Base-by-base conservation (phyloP, 1,140 invertebrate species). In the Nautilus pompilius region DNA sequence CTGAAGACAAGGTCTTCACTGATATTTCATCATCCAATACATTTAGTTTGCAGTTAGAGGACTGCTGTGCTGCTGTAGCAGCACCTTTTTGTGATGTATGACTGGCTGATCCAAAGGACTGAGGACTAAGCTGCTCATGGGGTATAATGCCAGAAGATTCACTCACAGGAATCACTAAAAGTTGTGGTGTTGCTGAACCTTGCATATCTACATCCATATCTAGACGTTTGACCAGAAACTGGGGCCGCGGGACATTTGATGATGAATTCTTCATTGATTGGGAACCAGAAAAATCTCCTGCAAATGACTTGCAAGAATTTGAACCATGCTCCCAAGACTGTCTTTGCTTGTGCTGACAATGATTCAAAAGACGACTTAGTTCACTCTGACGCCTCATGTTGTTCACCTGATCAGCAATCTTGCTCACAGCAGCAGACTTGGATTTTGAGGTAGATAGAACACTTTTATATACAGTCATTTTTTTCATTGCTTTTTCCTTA, bases 371-470 rank as follows among this genome's bases (percentile, higher is more conserved):
- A 28, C 49, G 26, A 5, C 24, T 15, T 15, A 24, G 26, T 26
- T 53, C 49, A 5, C 24, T 5, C 17, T 22, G 5, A 53, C 29
- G 49, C 24, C 49, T 53, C 49, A 53, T 53, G n/a, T 20, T 20
- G 22, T 28, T 28, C 17, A 28, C 5, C 8, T 49, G 48, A 13
- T 17, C n/a, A 28, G 26, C 49, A 53, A 15, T 24, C 26, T 24
- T 22, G 26, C n/a, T 28, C n/a, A 17, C 49, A 53, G 49, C 20
- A 53, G 29, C 24, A 5, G 49, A 24, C 17, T 53, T 53, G 24
- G 49, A 13, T 53, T 53, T 53, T 28, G 49, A 53, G 49, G 49
- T 53, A 53, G 49, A 53, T 28, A 2, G 29, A 20, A 53, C 49
- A 26, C 20, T 53, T 28, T 53, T 53, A 24, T 53, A 53, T 2